Base-by-base conservation (phyloP, 2,888 invertebrate species). In the Fragum sueziense region DNA sequence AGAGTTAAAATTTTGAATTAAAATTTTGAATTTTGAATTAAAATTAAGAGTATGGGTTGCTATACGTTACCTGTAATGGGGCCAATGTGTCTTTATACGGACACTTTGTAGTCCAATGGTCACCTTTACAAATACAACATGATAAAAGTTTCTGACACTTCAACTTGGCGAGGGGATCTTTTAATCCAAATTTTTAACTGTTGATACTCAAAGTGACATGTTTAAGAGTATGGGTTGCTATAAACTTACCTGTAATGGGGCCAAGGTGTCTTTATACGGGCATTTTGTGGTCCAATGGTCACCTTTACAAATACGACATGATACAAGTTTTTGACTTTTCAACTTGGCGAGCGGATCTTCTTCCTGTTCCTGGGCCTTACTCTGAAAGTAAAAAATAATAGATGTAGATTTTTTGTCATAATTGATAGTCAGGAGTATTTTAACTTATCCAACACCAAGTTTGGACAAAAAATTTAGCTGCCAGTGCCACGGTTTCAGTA, bases 241-340 rank as follows among this genome's bases (percentile, higher is more conserved):
- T 9, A n/a, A 29, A 65, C 85, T 86, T 79, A 91, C 92, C 86
- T 93, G 92, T 17, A 94, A 87, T 2, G 94, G 93, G 22, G 93
- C 93, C 22, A 94, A 96, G 0, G 97, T 97, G 90, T 98, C 97
- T 94, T 98, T 99, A 95, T 97, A 99, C 0, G 99, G 99, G 95
- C 99, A 99, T 91, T 97, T 97, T 54, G 97, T 96, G 47, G 99
- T 98, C 98, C 99, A 99, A 95, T 99, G 99, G 92, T 99, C 99
- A 72, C 98, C 92, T 86, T 94, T 92, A 92, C 94, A 90, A 87
- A 94, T 92, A 88, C 94, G 88, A 90, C 93, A 93, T 75, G 92
- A 88, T 84, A 93, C 93, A 80, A 92, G 88, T 85, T 93, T 92
- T 80, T 97, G 97, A 57, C 90, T 92, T 82, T 92, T 93, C 81